Conservation (phyloP, 2,113 vertebrate species). For the Procapra przewalskii region DNA sequence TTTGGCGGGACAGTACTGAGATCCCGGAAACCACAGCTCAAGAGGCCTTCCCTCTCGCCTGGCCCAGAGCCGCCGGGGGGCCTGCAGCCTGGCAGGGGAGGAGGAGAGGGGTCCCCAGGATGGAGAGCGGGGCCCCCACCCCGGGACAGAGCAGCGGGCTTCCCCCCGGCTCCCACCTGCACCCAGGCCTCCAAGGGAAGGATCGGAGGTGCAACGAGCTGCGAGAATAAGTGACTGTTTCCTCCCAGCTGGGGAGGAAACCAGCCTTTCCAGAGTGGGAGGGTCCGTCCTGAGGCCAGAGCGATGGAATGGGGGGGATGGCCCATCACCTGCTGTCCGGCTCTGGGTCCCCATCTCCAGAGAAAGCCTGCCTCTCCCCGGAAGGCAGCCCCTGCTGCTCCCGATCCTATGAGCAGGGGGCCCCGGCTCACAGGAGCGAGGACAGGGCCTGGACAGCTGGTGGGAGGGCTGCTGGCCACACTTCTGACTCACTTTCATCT, state of each 20-base stretch:
- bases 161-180: not conserved
- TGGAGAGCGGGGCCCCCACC: not conserved
- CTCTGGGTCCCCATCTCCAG: not conserved
- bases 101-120: not conserved
- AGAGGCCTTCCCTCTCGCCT: not conserved
- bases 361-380: not conserved
- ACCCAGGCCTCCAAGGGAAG: too few relatives aligned
- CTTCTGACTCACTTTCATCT: not conserved
- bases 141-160: rapidly evolving
- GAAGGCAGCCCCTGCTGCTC: not conserved
- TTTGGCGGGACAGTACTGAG: not conserved
- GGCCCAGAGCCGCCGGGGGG: not conserved
- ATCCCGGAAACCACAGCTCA: not conserved
- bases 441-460: not conserved
- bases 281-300: not conserved
- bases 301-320: rapidly evolving
- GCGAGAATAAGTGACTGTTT: not conserved
- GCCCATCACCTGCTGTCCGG: not conserved
- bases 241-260: not conserved
- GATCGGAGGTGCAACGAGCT: rapidly evolving
- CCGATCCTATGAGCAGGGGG: not conserved
- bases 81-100: not conserved
- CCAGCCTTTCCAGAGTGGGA: not conserved
- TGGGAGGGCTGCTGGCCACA: rapidly evolving
- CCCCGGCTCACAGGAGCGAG: rapidly evolving